Evolutionary conservation across 2,113 vertebrate species (phyloP), one percentile per base, ranked within the genome.

Genomic region (Phaethon lepturus): DNA sequence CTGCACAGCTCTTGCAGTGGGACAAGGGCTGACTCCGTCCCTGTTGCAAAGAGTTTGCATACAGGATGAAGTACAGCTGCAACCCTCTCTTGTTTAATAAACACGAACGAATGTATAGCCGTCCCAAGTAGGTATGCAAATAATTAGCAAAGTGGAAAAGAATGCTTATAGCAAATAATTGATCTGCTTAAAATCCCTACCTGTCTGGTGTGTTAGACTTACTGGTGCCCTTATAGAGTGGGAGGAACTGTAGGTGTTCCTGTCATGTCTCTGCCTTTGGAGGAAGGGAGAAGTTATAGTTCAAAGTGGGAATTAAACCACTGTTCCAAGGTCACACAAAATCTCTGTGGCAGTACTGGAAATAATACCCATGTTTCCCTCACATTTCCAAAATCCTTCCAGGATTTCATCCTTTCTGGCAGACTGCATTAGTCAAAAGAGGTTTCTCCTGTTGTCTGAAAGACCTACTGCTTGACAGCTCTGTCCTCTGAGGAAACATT

Each of bases 1-100:
- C 93, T 86, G 91, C 92, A 59, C 50, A 67, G 93, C 79, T 79
- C 82, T 90, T 75, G 75, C 86, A 47, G 23, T 0, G 13, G 45
- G 67, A 77, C 58, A 53, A 68, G 63, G 67, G 59, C 86, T 94
- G 86, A 20, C 55, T 94, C 79, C 75, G 74, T 86, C 83, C 79
- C 95, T 26, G 29, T 3, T 80, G 86, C 90, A 82, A 40, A 95
- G 91, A 55, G 47, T 66, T 88, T 92, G 76, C 52, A 38, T 85
- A 40, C 64, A 55, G 76, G 86, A 85, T 81, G 83, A 84, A 53
- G 63, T 74, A 29, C 84, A 95, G 73, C 83, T 91, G 76, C 86
- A 87, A 71, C 83, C 55, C 73, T 55, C 86, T 91, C 84, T 86
- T 23, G n/a, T 89, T 96, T 89, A 85, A 75, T 87, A 89, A 94